Base-by-base conservation (phyloP, 2,888 invertebrate genomes). In the Euproctis similis region DNA sequence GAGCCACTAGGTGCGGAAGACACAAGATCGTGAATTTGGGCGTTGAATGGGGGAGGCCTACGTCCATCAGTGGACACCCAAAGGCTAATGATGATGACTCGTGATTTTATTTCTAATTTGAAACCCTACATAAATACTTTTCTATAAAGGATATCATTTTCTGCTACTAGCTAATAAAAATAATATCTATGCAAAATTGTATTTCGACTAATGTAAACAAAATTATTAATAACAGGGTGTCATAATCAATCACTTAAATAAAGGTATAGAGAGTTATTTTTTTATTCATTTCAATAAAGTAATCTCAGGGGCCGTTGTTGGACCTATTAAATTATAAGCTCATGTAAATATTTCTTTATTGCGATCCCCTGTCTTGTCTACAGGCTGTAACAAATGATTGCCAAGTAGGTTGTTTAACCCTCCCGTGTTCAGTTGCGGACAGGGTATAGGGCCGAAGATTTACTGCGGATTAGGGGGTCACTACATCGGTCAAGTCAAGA, bases 381-480 rank as follows among this genome's bases (percentile, higher is more conserved):
- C 66, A 63, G 49, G 47, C 38, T 62, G 67, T 73, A 76, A 81
- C 76, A 80, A 81, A 81, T 77, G 78, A 72, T 72, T 70, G 68
- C 65, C 62, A 63, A 71, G 70, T 68, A 63, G 72, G 72, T 71
- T 71, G 74, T 74, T 73, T 75, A 74, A 78, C 78, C 78, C 77
- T 67, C 68, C 55, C 47, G 52, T 48, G 12, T 24, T 21, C 21
- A 6, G 21, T 30, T 28, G 50, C 33, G 45, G 56, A 49, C 51
- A 46, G 51, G 57, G 59, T 53, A 62, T 53, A 62, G 57, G 63
- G 49, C 57, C 53, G 65, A 80, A 81, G 82, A 84, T 82, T 82
- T 82, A 84, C 80, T 64, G 75, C 76, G 77, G 76, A 76, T 80
- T 78, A 73, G 65, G 75, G n/a, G 82, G 80, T 74, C 77, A 82